Conservation (phyloP, 1,140 invertebrate species). For the Lethrus apterus region DNA sequence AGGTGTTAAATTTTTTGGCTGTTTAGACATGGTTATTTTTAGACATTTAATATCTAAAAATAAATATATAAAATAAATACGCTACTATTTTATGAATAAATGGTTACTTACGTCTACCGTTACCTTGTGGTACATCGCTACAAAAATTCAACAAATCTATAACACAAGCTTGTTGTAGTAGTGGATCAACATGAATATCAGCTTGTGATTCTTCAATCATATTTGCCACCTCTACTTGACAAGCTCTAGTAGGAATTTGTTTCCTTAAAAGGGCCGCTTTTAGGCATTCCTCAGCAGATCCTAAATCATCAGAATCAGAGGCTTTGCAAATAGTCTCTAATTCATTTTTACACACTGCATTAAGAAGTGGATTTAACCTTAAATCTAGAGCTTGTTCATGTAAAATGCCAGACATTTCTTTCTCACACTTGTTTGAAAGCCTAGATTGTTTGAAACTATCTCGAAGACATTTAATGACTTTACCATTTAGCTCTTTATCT, state of each 20-base stretch:
- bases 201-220: constrained; percentile 71
- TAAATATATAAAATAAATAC: constrained; percentile 1
- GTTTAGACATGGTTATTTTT: constrained; percentile 60
- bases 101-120: constrained; percentile 67
- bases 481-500: constrained; percentile 25
- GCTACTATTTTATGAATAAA: neutral
- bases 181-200: constrained; percentile 77
- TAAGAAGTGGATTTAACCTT: constrained; percentile 74
- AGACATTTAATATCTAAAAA: constrained; percentile 74
- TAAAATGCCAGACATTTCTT: constrained; percentile 72
- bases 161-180: constrained; percentile 68
- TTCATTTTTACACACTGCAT: constrained; percentile 66
- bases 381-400: constrained; percentile 83
- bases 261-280: constrained; percentile 69
- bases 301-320: constrained; percentile 47
- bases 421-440: constrained; percentile 66
- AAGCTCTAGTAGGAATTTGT: constrained; percentile 64
- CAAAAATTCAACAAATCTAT: constrained; percentile 80
- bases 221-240: constrained; percentile 71
- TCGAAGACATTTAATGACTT: constrained; percentile 63
- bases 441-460: constrained; percentile 68
- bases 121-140: constrained; percentile 71
- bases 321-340: constrained; percentile 55
- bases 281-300: constrained; percentile 76
- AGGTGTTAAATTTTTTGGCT: constrained; percentile 56